phyloP scores from a whole-genome alignment of 2,888 invertebrate species.

The Heliconius erato region DNA sequence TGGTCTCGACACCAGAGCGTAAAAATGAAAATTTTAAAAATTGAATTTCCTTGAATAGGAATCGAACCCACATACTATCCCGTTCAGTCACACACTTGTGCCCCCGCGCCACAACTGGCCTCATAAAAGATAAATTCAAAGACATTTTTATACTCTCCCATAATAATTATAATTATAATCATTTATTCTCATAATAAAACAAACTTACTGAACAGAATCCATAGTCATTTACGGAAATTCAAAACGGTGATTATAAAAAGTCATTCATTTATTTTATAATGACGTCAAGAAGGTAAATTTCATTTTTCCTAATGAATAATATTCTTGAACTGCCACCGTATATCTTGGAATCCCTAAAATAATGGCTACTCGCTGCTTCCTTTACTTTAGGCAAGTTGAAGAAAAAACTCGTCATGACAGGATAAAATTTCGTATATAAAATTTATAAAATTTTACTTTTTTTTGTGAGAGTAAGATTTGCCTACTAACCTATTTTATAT shows the following conservation, averaged over 20 bases:
- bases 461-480: too few species aligned
- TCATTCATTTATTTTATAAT: conserved; percentile 29
- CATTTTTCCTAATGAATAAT: conserved; percentile 69
- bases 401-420: background rate
- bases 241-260: conserved; percentile 18
- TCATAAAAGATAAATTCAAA: background rate
- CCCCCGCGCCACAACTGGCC: too few species aligned
- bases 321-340: conserved; percentile 71
- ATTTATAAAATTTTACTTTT: too few species aligned
- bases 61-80: too few species aligned
- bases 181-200: conserved; percentile 1
- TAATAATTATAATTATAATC: background rate
- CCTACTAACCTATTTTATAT: too few species aligned
- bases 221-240: conserved; percentile 12
- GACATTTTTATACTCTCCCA: background rate
- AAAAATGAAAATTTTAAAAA: too few species aligned
- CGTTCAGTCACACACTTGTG: too few species aligned
- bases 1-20: too few species aligned
- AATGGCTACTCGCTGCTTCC: conserved; percentile 51
- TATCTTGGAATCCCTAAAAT: conserved; percentile 74
- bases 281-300: conserved; percentile 60
- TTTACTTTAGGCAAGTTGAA: conserved; percentile 41
- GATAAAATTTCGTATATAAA: too few species aligned
- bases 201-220: conserved; percentile 1
- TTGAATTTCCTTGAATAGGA: too few species aligned